Evolutionary conservation across 2,888 invertebrate species (phyloP).

Genomic region (Heliconius hortense): DNA sequence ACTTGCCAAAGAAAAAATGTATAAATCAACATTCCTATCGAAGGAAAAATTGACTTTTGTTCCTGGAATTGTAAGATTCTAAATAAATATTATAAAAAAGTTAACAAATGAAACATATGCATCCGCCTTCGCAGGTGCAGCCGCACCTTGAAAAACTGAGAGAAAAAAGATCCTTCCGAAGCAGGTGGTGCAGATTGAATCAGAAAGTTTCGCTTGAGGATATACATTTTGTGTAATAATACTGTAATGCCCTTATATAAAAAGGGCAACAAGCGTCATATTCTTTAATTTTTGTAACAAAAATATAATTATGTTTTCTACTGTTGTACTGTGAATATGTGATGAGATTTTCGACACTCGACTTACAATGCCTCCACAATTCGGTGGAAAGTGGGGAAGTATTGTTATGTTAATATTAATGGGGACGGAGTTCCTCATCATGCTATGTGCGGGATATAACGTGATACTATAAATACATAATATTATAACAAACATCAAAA

Average conservation of each 20-base stretch:
- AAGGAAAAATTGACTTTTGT: slow-evolving; percentile 30
- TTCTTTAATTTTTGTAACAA: background rate
- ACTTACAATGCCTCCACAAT: no score
- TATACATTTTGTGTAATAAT: slow-evolving; percentile 3
- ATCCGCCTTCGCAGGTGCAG: slow-evolving; percentile 42
- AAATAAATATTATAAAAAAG: slow-evolving; percentile 3
- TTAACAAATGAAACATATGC: slow-evolving; percentile 33
- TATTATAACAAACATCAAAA: background rate
- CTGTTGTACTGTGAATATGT: no score
- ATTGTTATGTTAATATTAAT: no score
- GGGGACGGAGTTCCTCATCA: no score
- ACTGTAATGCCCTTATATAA: background rate
- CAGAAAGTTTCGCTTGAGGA: slow-evolving; percentile 16
- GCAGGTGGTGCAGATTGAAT: slow-evolving; percentile 44
- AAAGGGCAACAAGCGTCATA: background rate
- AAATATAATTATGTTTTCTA: background rate
- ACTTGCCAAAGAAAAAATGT: slow-evolving; percentile 10
- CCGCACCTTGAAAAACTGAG: slow-evolving; percentile 42
- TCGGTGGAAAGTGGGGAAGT: no score
- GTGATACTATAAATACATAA: no score
- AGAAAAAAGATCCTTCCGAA: slow-evolving; percentile 42
- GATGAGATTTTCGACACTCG: no score
- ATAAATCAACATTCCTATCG: background rate
- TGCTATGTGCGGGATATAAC: no score
- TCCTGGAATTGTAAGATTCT: slow-evolving; percentile 7